A percentile compares a stretch with the other conserved stretches of the same genome.
These are phyloP conservation scores for Akabosia matsudoensis DNA, from an alignment of 1,140 invertebrate species.

Conservation along the genomic window DNA sequence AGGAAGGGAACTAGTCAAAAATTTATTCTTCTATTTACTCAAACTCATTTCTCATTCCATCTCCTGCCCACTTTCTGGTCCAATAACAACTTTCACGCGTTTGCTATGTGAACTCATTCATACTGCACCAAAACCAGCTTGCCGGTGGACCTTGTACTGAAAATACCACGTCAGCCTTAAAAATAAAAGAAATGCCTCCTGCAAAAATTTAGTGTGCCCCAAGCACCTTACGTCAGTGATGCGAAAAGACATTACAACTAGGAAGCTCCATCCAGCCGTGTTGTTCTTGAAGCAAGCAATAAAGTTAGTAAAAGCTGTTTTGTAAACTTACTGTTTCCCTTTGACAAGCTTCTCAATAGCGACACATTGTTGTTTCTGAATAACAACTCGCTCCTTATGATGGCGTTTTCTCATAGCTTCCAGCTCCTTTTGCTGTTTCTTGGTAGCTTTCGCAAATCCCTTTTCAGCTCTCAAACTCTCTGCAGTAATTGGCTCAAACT, in stretches of 20 bases:
- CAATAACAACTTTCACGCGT: no score
- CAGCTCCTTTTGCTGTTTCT: conserved; percentile 94
- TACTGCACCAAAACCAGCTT: no score
- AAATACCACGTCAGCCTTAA: no score
- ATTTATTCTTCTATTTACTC: conserved; percentile 2
- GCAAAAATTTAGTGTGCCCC: no score
- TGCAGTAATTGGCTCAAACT: conserved; percentile 88
- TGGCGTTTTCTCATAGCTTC: conserved; percentile 89
- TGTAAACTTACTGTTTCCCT: conserved; percentile 74
- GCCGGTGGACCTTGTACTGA: no score
- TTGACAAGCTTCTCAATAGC: conserved; percentile 93
- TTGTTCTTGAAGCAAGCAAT: background rate
- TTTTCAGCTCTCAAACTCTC: conserved; percentile 89
- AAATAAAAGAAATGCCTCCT: no score
- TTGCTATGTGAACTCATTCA: no score
- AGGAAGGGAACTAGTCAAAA: conserved; percentile 13
- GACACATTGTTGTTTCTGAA: conserved; percentile 93
- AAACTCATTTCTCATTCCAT: no score
- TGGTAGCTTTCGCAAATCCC: conserved; percentile 86
- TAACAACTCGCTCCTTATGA: conserved; percentile 81
- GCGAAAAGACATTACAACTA: no score
- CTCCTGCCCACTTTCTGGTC: no score
- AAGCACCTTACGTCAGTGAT: background rate
- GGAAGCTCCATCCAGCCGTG: no score
- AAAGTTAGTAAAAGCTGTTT: background rate